A percentile compares a stretch with the other conserved stretches of the same genome.
Evolutionary conservation across 64 coral and sea anemone genomes (phyloP).

Genomic region (Montipora capricornis): DNA sequence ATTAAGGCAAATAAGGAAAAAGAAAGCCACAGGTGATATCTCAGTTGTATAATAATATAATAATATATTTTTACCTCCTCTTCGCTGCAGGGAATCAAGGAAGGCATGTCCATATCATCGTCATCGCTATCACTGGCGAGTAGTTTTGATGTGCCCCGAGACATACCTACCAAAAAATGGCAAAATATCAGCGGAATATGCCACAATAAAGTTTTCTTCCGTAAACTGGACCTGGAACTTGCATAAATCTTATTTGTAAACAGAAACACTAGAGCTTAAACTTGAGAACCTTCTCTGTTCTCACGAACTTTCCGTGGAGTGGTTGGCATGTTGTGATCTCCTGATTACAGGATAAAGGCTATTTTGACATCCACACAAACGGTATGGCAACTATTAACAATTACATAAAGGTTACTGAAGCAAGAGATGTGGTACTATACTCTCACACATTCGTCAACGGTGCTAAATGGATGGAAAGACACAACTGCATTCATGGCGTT

Average conservation of each 20-base stretch:
- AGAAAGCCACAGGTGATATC: not conserved
- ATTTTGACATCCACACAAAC: not conserved
- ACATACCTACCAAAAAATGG: not conserved
- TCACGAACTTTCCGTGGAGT: not conserved
- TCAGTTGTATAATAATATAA: no score
- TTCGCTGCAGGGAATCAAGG: slow-evolving; percentile 2
- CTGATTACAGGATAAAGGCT: slow-evolving; percentile 15
- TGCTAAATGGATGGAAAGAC: not conserved
- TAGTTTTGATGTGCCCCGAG: not conserved
- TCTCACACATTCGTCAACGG: not conserved
- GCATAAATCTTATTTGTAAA: not conserved
- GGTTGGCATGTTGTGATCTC: not conserved
- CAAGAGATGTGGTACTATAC: not conserved
- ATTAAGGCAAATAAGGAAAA: not conserved
- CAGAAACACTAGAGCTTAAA: no score
- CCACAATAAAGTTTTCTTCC: no score
- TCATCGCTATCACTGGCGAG: not conserved
- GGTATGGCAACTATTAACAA: not conserved
- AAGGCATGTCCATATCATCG: not conserved
- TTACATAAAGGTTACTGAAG: not conserved
- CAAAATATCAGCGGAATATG: not conserved
- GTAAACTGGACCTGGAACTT: not conserved
- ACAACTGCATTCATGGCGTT: not conserved
- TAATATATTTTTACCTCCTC: slow-evolving; percentile 21
- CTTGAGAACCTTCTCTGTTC: no score